Percentiles rank a stretch among this genome's conserved stretches.
phyloP scores from a whole-genome alignment of 35 echinoderm and acorn worm species.

The Apostichopus californicus region DNA sequence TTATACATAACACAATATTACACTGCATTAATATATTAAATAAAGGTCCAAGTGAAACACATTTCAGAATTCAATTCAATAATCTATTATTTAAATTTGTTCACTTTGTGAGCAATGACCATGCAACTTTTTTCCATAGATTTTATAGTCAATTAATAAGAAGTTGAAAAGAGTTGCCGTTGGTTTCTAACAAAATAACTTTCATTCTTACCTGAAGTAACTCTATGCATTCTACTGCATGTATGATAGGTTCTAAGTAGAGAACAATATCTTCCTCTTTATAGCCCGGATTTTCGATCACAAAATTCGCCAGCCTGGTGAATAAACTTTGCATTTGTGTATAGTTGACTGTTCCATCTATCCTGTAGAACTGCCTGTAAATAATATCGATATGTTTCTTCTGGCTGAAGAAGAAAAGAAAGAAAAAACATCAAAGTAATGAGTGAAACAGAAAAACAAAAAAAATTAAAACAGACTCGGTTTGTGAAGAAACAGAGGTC shows the following conservation, averaged over 20 bases:
- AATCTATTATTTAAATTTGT: too few species aligned
- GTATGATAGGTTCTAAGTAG: neutral
- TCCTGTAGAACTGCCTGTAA: constrained; percentile 2
- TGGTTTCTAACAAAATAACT: neutral
- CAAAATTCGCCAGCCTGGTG: neutral
- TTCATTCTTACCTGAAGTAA: constrained; percentile 2
- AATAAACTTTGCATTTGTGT: neutral
- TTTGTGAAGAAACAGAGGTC: too few species aligned
- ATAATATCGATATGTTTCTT: neutral
- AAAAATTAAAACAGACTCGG: too few species aligned
- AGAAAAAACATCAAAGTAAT: neutral
- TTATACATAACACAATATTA: too few species aligned
- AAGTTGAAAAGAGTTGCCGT: too few species aligned
- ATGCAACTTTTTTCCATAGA: too few species aligned
- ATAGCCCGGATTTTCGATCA: constrained; percentile 24
- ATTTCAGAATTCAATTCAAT: too few species aligned
- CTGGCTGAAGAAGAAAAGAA: neutral
- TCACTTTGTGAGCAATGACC: too few species aligned
- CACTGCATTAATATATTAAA: too few species aligned
- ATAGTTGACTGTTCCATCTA: constrained; percentile 10
- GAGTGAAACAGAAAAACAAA: neutral
- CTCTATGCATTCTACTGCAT: neutral
- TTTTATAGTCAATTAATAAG: too few species aligned
- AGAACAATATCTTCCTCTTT: neutral
- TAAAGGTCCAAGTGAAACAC: too few species aligned